Percentiles rank a stretch among this genome's conserved stretches.
Conservation (phyloP, 2,888 invertebrate species). For the Dasysyrphus tricinctus region DNA sequence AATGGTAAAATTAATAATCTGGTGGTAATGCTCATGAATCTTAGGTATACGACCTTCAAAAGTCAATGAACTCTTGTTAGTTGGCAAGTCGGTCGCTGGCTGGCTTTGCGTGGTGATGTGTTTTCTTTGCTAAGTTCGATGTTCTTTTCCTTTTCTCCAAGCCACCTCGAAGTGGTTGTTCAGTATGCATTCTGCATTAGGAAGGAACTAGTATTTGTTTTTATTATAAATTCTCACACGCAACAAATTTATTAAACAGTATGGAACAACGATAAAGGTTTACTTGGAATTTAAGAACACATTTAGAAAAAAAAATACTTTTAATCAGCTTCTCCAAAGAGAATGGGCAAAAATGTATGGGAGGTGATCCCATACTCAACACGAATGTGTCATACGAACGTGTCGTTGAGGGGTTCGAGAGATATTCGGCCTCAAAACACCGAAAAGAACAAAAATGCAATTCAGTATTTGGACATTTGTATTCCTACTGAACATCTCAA, state of each 20-base stretch:
- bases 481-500: too few relatives aligned
- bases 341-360: too few relatives aligned
- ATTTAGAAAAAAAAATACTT: too few relatives aligned
- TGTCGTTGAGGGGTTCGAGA: too few relatives aligned
- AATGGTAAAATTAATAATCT: conserved; percentile 41
- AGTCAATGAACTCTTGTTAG: conserved; percentile 67
- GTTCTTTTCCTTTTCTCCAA: conserved; percentile 1
- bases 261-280: conserved; percentile 7
- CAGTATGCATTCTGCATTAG: conserved; percentile 37
- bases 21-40: conserved; percentile 52
- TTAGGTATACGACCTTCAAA: conserved; percentile 71
- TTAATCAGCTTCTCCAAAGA: too few relatives aligned
- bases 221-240: conserved; percentile 30
- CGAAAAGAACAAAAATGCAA: too few relatives aligned
- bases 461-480: too few relatives aligned
- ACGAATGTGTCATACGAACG: too few relatives aligned
- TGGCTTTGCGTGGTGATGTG: neutral
- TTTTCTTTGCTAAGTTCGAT: conserved; percentile 20
- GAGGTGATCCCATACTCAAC: too few relatives aligned
- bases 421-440: too few relatives aligned
- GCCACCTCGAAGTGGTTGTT: conserved; percentile 28
- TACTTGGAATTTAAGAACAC: conserved; percentile 6
- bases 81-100: neutral
- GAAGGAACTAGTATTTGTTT: conserved; percentile 26
- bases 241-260: conserved; percentile 39